These are phyloP conservation scores for Piliocolobus tephrosceles DNA, from an alignment of 2,113 vertebrate species.

Conservation along the genomic window DNA sequence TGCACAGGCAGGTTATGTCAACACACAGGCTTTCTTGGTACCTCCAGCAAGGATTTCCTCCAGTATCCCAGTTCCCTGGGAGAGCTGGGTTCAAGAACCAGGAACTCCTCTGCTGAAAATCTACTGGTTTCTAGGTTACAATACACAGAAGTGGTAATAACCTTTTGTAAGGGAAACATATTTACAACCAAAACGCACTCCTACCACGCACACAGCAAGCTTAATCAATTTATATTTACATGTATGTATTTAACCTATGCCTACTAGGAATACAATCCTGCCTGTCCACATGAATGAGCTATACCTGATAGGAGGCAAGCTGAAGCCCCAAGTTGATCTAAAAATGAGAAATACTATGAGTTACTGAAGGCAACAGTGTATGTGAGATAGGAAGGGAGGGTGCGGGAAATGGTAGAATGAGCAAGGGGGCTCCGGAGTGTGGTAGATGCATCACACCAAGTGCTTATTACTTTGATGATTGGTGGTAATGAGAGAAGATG, in stretches of 20 bases:
- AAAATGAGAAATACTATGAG: conserved; percentile 19
- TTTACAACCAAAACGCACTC: background rate
- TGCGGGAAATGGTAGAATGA: background rate
- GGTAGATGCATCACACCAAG: background rate
- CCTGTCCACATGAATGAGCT: background rate
- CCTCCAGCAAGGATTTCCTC: background rate
- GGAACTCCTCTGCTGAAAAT: background rate
- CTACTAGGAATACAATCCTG: conserved; percentile 10
- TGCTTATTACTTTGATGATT: background rate
- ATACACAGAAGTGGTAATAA: background rate
- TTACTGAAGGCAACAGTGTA: background rate
- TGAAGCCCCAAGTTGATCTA: background rate
- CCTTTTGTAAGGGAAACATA: background rate
- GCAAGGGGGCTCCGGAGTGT: background rate
- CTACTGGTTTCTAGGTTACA: background rate
- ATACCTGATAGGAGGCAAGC: background rate
- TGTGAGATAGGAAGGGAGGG: background rate
- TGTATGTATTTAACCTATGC: conserved; percentile 6
- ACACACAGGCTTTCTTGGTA: background rate
- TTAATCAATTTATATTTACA: background rate
- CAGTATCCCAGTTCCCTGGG: background rate
- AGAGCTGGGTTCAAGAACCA: background rate
- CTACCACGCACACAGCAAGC: background rate
- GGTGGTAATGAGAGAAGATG: background rate
- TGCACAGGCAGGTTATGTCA: too few relatives aligned